Conservation (phyloP, 2,113 vertebrate genomes). For the Psilopogon haemacephalus region DNA sequence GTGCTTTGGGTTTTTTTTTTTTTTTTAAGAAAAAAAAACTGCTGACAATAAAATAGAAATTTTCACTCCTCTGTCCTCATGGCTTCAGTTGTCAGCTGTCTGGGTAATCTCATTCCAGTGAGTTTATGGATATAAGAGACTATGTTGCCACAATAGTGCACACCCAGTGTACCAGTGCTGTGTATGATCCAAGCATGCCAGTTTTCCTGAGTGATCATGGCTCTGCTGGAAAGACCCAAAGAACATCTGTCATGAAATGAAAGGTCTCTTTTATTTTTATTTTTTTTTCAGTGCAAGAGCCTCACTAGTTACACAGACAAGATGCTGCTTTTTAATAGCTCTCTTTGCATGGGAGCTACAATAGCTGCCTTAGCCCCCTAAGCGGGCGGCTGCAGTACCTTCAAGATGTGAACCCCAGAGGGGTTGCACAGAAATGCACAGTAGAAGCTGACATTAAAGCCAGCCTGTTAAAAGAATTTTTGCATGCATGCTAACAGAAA, state of each 20-base stretch:
- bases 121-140: conserved; percentile 12
- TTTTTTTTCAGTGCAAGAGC: neutral
- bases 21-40: neutral
- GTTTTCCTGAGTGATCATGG: neutral
- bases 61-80: neutral
- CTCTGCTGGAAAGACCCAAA: neutral
- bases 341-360: neutral
- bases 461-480: neutral
- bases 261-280: neutral
- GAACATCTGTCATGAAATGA: neutral
- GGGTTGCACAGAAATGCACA: too few relatives aligned
- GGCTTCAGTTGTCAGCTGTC: conserved; percentile 15
- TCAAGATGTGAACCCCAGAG: neutral
- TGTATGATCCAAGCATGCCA: neutral
- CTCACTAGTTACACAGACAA: accelerated
- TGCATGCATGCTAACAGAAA: neutral
- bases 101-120: neutral
- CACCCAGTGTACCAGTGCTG: neutral
- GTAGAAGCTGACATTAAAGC: neutral
- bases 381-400: neutral
- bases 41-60: conserved; percentile 3
- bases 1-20: neutral
- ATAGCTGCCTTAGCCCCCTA: neutral
- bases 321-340: neutral
- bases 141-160: conserved; percentile 57